phyloP scores from a whole-genome alignment of 2,888 invertebrate species.

The Drosophila recens region DNA sequence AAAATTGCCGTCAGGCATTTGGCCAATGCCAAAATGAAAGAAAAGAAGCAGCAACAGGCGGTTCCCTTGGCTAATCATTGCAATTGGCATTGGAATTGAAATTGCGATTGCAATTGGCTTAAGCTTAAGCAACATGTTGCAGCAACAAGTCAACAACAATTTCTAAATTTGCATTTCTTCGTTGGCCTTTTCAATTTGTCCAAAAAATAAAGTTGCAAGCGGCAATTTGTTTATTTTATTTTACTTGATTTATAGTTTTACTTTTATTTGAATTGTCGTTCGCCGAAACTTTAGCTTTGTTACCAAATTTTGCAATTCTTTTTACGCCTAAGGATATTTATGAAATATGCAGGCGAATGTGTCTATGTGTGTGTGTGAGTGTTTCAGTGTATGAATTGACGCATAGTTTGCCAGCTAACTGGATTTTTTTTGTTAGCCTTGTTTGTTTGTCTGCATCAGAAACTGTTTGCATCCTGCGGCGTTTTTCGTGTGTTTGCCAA shows the following conservation, averaged over 20 bases:
- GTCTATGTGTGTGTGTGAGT: conserved; percentile 12
- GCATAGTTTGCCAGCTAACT: conserved; percentile 52
- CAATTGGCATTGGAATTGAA: conserved; percentile 48
- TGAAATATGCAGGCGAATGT: conserved; percentile 39
- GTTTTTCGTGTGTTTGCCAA: conserved; percentile 61
- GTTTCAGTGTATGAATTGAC: conserved; percentile 29
- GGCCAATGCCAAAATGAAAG: conserved; percentile 46
- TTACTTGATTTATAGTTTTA: conserved; percentile 21
- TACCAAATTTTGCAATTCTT: conserved; percentile 25
- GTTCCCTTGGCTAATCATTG: conserved; percentile 66
- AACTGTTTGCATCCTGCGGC: conserved; percentile 71
- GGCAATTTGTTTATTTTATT: conserved; percentile 32
- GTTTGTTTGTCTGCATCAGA: conserved; percentile 46
- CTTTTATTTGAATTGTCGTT: conserved; percentile 37
- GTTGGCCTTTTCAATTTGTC: conserved; percentile 25
- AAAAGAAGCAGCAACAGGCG: conserved; percentile 57
- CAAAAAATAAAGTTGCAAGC: conserved; percentile 9
- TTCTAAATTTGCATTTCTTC: conserved; percentile 38
- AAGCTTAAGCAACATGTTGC: conserved; percentile 55
- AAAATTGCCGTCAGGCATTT: conserved; percentile 66
- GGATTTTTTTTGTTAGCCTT: conserved; percentile 30
- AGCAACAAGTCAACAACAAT: conserved; percentile 48
- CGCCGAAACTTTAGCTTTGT: conserved; percentile 27
- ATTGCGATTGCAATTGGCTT: conserved; percentile 44
- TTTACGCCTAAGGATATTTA: conserved; percentile 66